Percentiles rank a stretch among this genome's conserved stretches.
These are phyloP conservation scores for Corythoichthys haematopterus DNA, from an alignment of 2,113 vertebrate species.

Conservation along the genomic window DNA sequence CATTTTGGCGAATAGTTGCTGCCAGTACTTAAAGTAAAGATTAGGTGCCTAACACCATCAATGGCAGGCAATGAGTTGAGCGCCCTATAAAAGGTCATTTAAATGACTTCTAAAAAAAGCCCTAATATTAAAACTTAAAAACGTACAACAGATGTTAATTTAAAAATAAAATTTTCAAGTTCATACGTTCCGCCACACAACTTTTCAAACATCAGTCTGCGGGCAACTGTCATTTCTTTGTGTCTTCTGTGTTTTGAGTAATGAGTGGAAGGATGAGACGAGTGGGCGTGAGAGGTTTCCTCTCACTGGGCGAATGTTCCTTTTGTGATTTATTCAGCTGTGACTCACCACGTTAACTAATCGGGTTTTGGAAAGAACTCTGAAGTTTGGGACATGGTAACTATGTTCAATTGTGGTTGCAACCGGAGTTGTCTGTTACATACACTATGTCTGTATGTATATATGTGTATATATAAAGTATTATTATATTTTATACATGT, in stretches of 20 bases:
- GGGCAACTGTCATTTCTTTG: neutral
- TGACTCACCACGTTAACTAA: neutral
- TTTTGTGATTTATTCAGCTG: neutral
- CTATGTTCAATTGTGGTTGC: neutral
- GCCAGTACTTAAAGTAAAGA: too few relatives aligned
- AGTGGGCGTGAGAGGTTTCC: constrained; percentile 6
- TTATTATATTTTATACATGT: too few relatives aligned
- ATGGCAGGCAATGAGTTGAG: too few relatives aligned
- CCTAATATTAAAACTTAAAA: neutral
- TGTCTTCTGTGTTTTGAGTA: neutral
- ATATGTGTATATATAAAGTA: too few relatives aligned
- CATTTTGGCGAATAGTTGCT: too few relatives aligned
- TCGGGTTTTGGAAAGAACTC: neutral
- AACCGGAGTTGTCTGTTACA: neutral
- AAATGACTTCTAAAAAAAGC: neutral
- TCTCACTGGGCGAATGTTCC: neutral
- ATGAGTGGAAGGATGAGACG: constrained; percentile 2
- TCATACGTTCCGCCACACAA: neutral
- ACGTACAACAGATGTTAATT: too few relatives aligned
- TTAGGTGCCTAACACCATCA: too few relatives aligned
- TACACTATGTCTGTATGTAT: too few relatives aligned
- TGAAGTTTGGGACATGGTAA: neutral
- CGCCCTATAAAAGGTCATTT: neutral
- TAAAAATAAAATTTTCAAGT: neutral
- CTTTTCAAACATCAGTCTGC: neutral